Conservation (phyloP, 2,888 invertebrate species). For the Incurvaria masculella region DNA sequence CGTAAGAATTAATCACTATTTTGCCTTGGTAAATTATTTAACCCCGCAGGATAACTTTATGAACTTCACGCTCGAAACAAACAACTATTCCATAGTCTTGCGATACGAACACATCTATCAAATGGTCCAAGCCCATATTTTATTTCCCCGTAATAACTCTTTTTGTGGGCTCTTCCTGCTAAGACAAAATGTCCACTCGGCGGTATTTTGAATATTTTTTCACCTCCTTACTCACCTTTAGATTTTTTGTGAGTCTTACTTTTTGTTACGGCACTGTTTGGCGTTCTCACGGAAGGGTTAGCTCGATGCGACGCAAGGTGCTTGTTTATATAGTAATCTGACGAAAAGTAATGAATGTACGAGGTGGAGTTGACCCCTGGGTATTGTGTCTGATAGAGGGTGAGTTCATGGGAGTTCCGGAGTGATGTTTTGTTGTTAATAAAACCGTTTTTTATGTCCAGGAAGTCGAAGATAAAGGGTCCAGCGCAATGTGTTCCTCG, state of each 20-base stretch:
- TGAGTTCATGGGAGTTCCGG: background rate
- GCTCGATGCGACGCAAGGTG: conserved; percentile 2
- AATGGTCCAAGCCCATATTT: background rate
- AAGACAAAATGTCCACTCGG: background rate
- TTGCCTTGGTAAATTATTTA: no score
- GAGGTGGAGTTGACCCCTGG: background rate
- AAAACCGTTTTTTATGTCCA: background rate
- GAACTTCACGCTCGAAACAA: no score
- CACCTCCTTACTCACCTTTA: background rate
- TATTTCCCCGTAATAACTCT: background rate
- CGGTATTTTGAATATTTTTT: background rate
- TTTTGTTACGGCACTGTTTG: conserved; percentile 3
- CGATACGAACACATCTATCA: background rate
- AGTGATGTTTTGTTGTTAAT: background rate
- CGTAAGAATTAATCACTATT: no score
- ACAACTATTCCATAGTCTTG: no score
- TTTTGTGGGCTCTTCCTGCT: background rate
- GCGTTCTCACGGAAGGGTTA: conserved; percentile 8
- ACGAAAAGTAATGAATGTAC: background rate
- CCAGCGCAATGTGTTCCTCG: background rate
- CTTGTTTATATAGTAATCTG: background rate
- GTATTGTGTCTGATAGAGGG: background rate
- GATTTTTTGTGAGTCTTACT: background rate
- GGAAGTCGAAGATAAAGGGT: background rate
- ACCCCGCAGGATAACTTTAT: no score